Evolutionary conservation across 2,113 vertebrate species (phyloP).

Genomic region (Henicopernis longicauda): DNA sequence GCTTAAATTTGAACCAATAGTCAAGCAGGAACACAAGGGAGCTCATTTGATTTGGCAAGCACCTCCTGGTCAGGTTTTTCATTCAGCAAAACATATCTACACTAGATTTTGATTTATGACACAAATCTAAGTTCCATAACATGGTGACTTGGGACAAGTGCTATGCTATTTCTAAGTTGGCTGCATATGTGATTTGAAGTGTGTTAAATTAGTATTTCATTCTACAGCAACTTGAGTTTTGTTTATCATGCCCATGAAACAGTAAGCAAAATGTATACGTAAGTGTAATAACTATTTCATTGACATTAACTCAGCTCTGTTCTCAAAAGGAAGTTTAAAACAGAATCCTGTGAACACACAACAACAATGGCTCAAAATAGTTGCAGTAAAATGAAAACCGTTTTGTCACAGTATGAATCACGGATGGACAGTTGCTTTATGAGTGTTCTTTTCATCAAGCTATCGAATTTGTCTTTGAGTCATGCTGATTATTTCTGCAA

Average conservation of each 20-base stretch:
- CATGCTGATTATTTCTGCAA: conserved; percentile 43
- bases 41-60: not conserved
- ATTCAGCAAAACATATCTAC: not conserved
- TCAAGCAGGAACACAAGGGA: not conserved
- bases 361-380: conserved; percentile 2
- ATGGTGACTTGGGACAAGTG: not conserved
- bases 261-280: not conserved
- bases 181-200: not conserved
- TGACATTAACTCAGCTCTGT: not conserved
- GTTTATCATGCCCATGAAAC: not conserved
- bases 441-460: conserved; percentile 38
- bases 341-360: not conserved
- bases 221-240: not conserved
- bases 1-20: not conserved
- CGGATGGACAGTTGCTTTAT: not conserved
- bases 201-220: not conserved
- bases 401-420: conserved; percentile 26
- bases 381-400: conserved; percentile 11
- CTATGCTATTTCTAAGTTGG: not conserved
- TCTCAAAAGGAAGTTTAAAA: not conserved
- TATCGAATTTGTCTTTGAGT: conserved; percentile 33
- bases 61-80: not conserved
- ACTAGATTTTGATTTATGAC: not conserved
- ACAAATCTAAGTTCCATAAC: not conserved
- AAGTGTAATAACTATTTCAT: not conserved